A percentile compares a stretch with the other conserved stretches of the same genome.
These are phyloP conservation scores for Subanguina moxae DNA, from an alignment of 1,140 invertebrate species.

Conservation along the genomic window DNA sequence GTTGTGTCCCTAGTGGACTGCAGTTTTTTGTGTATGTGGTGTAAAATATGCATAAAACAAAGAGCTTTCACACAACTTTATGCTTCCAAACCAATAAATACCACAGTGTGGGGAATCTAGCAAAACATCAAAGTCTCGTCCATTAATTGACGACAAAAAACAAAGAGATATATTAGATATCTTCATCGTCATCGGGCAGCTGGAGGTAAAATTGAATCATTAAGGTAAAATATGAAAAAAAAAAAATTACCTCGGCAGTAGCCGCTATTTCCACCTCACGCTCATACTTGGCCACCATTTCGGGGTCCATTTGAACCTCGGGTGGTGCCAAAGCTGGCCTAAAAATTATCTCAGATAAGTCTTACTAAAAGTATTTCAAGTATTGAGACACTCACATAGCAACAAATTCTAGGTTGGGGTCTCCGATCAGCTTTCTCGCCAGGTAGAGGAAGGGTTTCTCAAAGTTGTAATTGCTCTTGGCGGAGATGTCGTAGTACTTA, in stretches of 20 bases:
- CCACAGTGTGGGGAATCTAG: too few species aligned
- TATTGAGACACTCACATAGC: slow-evolving; percentile 65
- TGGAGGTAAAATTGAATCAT: too few species aligned
- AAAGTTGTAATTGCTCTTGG: slow-evolving; percentile 99
- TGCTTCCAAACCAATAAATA: too few species aligned
- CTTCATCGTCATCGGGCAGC: slow-evolving; percentile 58
- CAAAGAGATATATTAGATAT: slow-evolving; percentile 36
- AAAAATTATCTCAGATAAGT: too few species aligned
- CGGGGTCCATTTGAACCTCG: slow-evolving; percentile 95
- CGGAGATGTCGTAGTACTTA: slow-evolving; percentile 99
- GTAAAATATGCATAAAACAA: too few species aligned
- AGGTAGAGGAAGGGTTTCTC: slow-evolving; percentile 84
- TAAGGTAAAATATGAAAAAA: too few species aligned
- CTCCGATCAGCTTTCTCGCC: slow-evolving; percentile 87
- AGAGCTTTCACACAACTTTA: too few species aligned
- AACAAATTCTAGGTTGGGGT: slow-evolving; percentile 97
- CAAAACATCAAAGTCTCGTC: too few species aligned
- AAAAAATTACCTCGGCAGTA: slow-evolving; percentile 38
- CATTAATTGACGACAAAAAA: too few species aligned
- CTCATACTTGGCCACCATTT: slow-evolving; percentile 90
- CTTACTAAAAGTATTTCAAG: too few species aligned
- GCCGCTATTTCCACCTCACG: slow-evolving; percentile 76
- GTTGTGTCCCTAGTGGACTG: too few species aligned
- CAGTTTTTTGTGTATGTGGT: too few species aligned
- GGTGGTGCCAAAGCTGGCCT: slow-evolving; percentile 93